Conservation (phyloP, 2,888 invertebrate genomes). For the Sinhomidia bicolor region DNA sequence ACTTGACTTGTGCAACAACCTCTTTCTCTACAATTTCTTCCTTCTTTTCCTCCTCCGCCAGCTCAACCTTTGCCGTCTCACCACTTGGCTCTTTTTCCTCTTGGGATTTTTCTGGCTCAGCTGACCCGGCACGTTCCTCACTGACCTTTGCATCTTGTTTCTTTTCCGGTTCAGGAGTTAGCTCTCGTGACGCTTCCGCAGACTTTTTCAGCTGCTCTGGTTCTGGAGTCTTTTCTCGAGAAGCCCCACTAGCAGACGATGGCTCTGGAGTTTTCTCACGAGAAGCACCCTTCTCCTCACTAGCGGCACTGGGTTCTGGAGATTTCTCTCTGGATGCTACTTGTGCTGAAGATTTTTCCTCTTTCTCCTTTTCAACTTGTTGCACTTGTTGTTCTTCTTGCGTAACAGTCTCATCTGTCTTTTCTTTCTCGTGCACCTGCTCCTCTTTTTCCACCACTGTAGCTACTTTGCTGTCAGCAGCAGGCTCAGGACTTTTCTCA, state of each 20-base stretch:
- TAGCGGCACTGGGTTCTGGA: not conserved
- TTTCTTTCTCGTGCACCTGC: constrained; percentile 22
- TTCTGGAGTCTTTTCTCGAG: constrained; percentile 57
- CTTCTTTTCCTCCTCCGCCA: not conserved
- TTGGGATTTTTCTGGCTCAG: not conserved
- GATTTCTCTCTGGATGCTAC: not conserved
- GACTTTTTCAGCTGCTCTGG: not conserved
- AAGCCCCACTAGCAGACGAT: not conserved
- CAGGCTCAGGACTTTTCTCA: not conserved
- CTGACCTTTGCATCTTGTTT: constrained; percentile 22
- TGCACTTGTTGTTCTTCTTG: not conserved
- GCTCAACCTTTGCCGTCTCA: too few relatives aligned
- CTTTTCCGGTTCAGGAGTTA: constrained; percentile 30
- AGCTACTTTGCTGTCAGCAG: not conserved
- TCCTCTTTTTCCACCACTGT: not conserved
- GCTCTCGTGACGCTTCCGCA: constrained; percentile 22
- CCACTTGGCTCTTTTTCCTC: constrained; percentile 2
- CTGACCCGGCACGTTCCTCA: constrained; percentile 12
- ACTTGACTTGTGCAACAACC: not conserved
- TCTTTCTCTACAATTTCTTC: constrained; percentile 37
- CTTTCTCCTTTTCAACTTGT: constrained; percentile 25
- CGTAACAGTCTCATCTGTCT: constrained; percentile 28
- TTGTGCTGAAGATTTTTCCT: not conserved
- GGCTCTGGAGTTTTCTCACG: constrained; percentile 54
- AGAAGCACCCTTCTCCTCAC: constrained; percentile 7